Evolutionary conservation across 2,888 invertebrate species (phyloP).

Genomic region (Himalopsyche anomala): DNA sequence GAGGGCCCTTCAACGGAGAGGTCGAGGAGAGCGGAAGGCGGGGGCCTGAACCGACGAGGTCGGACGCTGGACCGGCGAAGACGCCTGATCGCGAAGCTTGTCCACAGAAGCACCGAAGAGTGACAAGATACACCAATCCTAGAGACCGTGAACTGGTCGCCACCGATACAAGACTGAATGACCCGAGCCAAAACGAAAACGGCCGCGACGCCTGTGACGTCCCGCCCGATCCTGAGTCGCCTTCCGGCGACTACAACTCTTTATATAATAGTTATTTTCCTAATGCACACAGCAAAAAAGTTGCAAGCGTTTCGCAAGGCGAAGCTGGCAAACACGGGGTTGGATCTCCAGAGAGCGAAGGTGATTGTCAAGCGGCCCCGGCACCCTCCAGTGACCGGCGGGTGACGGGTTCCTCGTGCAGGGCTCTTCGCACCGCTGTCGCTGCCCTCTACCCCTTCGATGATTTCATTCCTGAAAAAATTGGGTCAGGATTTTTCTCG

Average conservation of each 20-base stretch:
- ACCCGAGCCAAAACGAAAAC: conserved; percentile 51
- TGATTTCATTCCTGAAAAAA: conserved; percentile 94
- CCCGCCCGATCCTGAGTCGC: conserved; percentile 28
- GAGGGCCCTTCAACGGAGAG: conserved; percentile 69
- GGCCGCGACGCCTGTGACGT: conserved; percentile 19
- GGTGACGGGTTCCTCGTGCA: conserved; percentile 88
- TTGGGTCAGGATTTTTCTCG: conserved; percentile 97
- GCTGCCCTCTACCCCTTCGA: conserved; percentile 94
- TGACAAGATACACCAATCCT: conserved; percentile 49
- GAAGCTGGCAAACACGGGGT: neutral
- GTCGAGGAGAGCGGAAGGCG: conserved; percentile 70
- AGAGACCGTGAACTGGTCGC: conserved; percentile 5
- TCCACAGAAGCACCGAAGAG: conserved; percentile 48
- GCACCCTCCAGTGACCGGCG: conserved; percentile 73
- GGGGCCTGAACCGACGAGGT: conserved; percentile 69
- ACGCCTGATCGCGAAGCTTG: conserved; percentile 37
- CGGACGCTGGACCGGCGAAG: conserved; percentile 60
- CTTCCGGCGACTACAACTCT: conserved; percentile 49
- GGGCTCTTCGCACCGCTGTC: conserved; percentile 93
- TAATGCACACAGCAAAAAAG: conserved; percentile 52
- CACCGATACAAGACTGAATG: conserved; percentile 52
- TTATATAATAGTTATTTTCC: conserved; percentile 47
- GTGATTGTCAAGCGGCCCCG: neutral
- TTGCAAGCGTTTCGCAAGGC: neutral
- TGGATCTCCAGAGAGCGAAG: neutral